These are phyloP conservation scores for Muscina levida DNA, from an alignment of 2,888 invertebrate species.

Conservation along the genomic window DNA sequence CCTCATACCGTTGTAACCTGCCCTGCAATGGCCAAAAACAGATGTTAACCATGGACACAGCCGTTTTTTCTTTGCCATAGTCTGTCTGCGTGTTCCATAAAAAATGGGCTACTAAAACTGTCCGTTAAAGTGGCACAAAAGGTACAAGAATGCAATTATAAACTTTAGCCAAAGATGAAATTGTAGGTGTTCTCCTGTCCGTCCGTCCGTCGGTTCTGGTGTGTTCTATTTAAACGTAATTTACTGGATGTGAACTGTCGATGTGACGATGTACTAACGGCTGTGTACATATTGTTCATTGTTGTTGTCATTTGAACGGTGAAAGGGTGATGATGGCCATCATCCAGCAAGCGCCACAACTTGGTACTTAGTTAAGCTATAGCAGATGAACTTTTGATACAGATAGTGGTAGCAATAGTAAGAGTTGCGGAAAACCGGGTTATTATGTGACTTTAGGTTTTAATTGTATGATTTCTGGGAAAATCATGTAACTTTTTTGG, in stretches of 20 bases:
- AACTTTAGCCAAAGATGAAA: conserved; percentile 18
- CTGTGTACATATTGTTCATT: too few species aligned
- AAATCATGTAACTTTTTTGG: too few species aligned
- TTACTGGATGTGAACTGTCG: neutral
- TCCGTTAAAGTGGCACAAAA: neutral
- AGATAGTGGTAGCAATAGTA: neutral
- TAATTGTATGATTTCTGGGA: too few species aligned
- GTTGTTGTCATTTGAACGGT: too few species aligned
- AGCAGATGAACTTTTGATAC: neutral
- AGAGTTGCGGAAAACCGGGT: too few species aligned
- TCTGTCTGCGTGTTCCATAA: neutral
- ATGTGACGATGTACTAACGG: too few species aligned
- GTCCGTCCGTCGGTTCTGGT: conserved; percentile 5
- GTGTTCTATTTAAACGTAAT: conserved; percentile 36
- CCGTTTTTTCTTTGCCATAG: neutral
- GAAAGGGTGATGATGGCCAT: too few species aligned
- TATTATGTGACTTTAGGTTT: too few species aligned
- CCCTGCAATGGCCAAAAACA: neutral
- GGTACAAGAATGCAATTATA: conserved; percentile 41
- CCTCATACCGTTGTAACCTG: too few species aligned
- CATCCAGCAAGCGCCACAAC: too few species aligned
- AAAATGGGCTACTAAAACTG: conserved; percentile 10
- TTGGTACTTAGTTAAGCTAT: too few species aligned
- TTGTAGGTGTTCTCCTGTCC: neutral
- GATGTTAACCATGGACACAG: neutral